phyloP scores from a whole-genome alignment of 2,888 invertebrate genomes.

The Lasioglossum villosulum region DNA sequence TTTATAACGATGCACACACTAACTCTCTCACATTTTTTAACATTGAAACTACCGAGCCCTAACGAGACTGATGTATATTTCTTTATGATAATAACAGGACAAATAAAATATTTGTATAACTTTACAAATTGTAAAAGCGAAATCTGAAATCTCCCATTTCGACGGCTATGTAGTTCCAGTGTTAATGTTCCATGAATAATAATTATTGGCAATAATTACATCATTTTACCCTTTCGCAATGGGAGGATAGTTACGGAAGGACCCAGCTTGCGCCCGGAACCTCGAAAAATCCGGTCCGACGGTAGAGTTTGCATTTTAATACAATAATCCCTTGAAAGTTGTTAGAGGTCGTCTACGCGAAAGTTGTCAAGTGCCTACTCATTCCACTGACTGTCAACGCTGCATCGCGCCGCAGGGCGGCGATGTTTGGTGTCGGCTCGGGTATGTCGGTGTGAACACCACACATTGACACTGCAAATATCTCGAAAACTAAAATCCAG shows the following conservation, averaged over 20 bases:
- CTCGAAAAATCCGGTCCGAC: neutral
- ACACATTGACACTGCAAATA: too few relatives aligned
- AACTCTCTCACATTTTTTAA: neutral
- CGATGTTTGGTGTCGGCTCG: too few relatives aligned
- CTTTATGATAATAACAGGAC: neutral
- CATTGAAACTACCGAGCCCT: neutral
- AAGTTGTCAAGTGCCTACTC: too few relatives aligned
- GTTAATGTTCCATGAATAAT: neutral
- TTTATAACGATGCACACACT: neutral
- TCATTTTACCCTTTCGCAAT: too few relatives aligned
- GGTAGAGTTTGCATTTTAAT: constrained; percentile 10
- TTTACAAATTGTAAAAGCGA: neutral
- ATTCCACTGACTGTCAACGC: too few relatives aligned
- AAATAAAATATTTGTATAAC: neutral
- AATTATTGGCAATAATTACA: neutral
- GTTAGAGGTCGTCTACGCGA: too few relatives aligned
- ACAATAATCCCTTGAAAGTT: too few relatives aligned
- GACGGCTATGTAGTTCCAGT: too few relatives aligned
- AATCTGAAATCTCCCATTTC: too few relatives aligned
- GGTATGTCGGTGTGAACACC: too few relatives aligned
- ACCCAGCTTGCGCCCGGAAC: neutral
- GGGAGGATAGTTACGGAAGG: neutral
- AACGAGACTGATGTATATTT: neutral
- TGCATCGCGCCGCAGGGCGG: too few relatives aligned
- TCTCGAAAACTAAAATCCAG: too few relatives aligned